phyloP scores from a whole-genome alignment of 2,888 invertebrate genomes.

The Lasioglossum vierecki region DNA sequence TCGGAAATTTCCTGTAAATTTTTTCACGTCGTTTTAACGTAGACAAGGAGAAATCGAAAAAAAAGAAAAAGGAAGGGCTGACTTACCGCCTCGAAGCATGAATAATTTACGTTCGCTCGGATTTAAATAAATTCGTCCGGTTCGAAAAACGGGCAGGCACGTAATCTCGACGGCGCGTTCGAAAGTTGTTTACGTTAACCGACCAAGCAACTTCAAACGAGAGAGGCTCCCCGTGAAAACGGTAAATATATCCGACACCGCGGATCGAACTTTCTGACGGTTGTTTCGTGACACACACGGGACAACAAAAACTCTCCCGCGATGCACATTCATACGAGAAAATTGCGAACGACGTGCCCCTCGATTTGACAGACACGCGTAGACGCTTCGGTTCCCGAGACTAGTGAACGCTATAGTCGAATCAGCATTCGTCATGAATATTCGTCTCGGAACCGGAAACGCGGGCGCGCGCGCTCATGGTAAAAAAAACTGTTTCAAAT shows the following conservation, averaged over 20 bases:
- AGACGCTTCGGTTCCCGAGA: neutral
- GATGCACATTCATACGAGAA: neutral
- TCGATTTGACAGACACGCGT: conserved; percentile 7
- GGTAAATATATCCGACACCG: neutral
- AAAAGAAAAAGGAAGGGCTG: conserved; percentile 53
- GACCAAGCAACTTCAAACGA: conserved; percentile 56
- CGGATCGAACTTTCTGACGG: neutral
- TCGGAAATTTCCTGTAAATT: neutral
- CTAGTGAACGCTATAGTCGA: neutral
- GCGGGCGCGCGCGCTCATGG: too few species aligned
- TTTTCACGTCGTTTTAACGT: neutral
- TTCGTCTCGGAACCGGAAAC: neutral
- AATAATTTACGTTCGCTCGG: conserved; percentile 74
- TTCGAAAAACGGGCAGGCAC: conserved; percentile 36
- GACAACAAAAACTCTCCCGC: neutral
- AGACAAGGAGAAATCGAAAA: neutral
- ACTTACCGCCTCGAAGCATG: conserved; percentile 67
- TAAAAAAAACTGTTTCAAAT: conserved; percentile 10
- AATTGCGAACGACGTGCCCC: neutral
- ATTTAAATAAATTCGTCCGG: conserved; percentile 76
- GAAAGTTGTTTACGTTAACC: conserved; percentile 70
- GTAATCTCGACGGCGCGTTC: conserved; percentile 58
- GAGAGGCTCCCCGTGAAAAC: conserved; percentile 27
- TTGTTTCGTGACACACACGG: neutral
- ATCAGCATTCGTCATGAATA: conserved; percentile 14